Conservation (phyloP, 2,888 invertebrate species). For the Lapara coniferarum region DNA sequence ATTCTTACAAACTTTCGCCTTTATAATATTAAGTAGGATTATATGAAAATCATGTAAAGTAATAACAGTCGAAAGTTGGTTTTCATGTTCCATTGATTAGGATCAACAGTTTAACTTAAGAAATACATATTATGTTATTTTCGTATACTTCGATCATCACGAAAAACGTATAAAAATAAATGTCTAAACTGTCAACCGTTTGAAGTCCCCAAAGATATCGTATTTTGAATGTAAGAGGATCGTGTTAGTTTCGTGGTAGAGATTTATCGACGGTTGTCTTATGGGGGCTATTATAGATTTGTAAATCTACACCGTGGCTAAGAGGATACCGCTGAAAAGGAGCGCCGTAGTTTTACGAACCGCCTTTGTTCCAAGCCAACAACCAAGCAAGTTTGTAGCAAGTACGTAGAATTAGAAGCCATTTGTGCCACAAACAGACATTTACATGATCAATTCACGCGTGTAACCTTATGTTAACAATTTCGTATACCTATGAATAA, state of each 20-base stretch:
- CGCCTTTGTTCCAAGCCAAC: constrained; percentile 54
- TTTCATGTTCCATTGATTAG: too few species aligned
- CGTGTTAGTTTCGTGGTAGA: constrained; percentile 47
- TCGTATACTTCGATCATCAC: background rate
- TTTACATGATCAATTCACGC: too few species aligned
- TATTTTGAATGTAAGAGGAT: constrained; percentile 53
- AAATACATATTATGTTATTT: background rate
- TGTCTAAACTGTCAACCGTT: background rate
- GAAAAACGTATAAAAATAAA: background rate
- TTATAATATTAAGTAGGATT: too few species aligned
- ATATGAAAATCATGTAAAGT: too few species aligned
- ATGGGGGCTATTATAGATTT: constrained; percentile 58
- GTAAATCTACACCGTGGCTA: constrained; percentile 52
- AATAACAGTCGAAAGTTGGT: too few species aligned
- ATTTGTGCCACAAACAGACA: background rate
- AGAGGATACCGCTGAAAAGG: constrained; percentile 42
- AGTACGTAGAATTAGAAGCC: background rate
- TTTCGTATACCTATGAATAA: too few species aligned
- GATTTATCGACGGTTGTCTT: constrained; percentile 57
- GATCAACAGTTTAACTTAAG: background rate
- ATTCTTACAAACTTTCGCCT: too few species aligned
- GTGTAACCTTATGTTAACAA: too few species aligned
- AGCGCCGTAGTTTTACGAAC: constrained; percentile 46
- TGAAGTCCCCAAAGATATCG: background rate
- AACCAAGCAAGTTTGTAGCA: too few species aligned